Evolutionary conservation across 2,888 invertebrate species (phyloP), one percentile per base, ranked within the genome.

Genomic region (Zygaena filipendulae): DNA sequence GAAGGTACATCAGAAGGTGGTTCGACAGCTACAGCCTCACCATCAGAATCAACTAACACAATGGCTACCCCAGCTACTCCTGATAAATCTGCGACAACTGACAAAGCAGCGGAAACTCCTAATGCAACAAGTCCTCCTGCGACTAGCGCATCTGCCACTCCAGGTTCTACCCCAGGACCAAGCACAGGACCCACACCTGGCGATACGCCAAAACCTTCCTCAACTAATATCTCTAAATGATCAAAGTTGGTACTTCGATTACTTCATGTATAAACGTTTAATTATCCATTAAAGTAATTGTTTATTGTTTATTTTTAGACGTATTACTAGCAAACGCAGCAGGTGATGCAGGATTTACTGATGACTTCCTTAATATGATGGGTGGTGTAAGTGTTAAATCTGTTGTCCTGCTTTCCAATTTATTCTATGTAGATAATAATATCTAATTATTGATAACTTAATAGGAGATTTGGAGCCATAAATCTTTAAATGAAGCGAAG

Each of bases 281-380:
- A n/a, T n/a, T n/a, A n/a, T n/a, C n/a, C n/a, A n/a, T n/a, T n/a
- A n/a, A n/a, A n/a, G n/a, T n/a, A n/a, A n/a, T n/a, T n/a, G n/a
- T n/a, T n/a, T n/a, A n/a, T n/a, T n/a, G n/a, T n/a, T n/a, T n/a
- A n/a, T n/a, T n/a, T n/a, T n/a, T n/a, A n/a, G n/a, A n/a, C n/a
- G n/a, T n/a, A n/a, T n/a, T n/a, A n/a, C n/a, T n/a, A n/a, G n/a
- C n/a, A n/a, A 47, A 47, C 21, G 55, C 47, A 33, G 43, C 41
- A n/a, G 56, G 54, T 11, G 59, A 47, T 26, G 41, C 40, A 4
- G 56, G 49, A 5, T 69, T 64, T 35, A 43, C 60, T 3, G 71
- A 71, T 33, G 58, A 67, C 27, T 74, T 71, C 33, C 52, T 70
- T 6, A 54, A 69, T 29, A 66, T 68, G 70, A 71, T 74, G 64